Percentiles rank a stretch among this genome's conserved stretches.
These are phyloP conservation scores for Perizoma flavofasciatum DNA, from an alignment of 2,888 invertebrate species.

Conservation along the genomic window DNA sequence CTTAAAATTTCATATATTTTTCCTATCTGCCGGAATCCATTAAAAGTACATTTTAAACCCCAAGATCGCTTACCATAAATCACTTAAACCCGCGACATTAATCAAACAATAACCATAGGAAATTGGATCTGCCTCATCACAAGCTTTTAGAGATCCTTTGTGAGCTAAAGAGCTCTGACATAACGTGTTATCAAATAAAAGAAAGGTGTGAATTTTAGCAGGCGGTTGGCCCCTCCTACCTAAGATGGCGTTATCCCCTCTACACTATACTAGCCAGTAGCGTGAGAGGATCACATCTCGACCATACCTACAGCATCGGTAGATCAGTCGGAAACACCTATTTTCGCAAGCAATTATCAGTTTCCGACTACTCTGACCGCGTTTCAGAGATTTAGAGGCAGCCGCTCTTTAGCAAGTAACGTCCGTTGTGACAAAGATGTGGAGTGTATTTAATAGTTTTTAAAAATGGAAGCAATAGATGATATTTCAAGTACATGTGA, in stretches of 20 bases:
- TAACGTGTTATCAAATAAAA: conserved; percentile 83
- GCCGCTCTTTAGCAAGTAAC: conserved; percentile 16
- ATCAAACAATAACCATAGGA: conserved; percentile 75
- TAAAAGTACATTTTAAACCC: conserved; percentile 39
- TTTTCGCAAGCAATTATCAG: conserved; percentile 80
- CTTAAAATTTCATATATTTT: neutral
- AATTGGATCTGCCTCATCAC: conserved; percentile 77
- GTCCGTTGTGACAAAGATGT: conserved; percentile 11
- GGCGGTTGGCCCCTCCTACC: conserved; percentile 75
- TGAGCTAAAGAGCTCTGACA: conserved; percentile 79
- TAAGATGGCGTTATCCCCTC: conserved; percentile 80
- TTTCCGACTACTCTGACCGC: conserved; percentile 55
- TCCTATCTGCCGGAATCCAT: conserved; percentile 14
- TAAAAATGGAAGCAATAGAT: conserved; percentile 63
- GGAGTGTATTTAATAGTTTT: conserved; percentile 10
- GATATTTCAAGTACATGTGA: conserved; percentile 79
- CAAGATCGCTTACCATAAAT: conserved; percentile 62
- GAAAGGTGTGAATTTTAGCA: conserved; percentile 84
- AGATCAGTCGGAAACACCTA: conserved; percentile 70
- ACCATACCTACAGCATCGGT: conserved; percentile 72
- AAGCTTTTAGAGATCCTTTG: conserved; percentile 81
- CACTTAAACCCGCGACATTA: conserved; percentile 73
- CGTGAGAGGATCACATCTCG: conserved; percentile 62
- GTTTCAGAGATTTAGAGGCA: conserved; percentile 53
- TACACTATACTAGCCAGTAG: conserved; percentile 67